These are phyloP conservation scores for Pseudococcus longispinus DNA, from an alignment of 2,888 invertebrate genomes.

Conservation along the genomic window DNA sequence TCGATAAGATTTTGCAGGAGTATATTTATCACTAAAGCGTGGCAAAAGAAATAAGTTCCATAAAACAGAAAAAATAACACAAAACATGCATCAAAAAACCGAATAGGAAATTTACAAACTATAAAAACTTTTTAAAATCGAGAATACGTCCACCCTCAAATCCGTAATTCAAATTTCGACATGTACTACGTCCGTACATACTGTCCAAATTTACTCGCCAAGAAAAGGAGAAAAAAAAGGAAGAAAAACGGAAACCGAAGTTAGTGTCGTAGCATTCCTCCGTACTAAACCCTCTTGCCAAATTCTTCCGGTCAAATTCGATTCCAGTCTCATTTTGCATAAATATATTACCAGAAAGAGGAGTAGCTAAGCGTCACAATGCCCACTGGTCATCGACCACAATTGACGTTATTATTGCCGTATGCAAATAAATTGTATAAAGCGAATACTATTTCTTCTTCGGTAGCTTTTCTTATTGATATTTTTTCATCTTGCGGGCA, in stretches of 20 bases:
- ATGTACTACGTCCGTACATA: not conserved
- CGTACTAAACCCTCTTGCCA: constrained; percentile 50
- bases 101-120: constrained; percentile 44
- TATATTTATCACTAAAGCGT: not conserved
- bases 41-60: constrained; percentile 16
- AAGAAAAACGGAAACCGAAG: constrained; percentile 40
- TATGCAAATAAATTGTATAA: constrained; percentile 54
- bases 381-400: constrained; percentile 56
- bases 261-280: constrained; percentile 46
- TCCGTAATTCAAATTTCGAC: constrained; percentile 48
- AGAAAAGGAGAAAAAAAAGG: not conserved
- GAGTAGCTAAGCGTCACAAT: constrained; percentile 50
- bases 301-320: constrained; percentile 54
- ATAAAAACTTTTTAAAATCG: constrained; percentile 50
- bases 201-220: constrained; percentile 27
- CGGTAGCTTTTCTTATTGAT: constrained; percentile 37
- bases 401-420: constrained; percentile 56
- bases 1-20: not conserved
- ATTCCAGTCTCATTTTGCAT: constrained; percentile 55
- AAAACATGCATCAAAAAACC: not conserved
- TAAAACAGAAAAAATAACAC: constrained; percentile 16
- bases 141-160: constrained; percentile 36
- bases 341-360: constrained; percentile 54
- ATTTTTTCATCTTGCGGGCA: constrained; percentile 38
- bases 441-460: constrained; percentile 47